Evolutionary conservation across 2,797 vertebrate species (phyloP).

Genomic region (Leuciscus waleckii): DNA sequence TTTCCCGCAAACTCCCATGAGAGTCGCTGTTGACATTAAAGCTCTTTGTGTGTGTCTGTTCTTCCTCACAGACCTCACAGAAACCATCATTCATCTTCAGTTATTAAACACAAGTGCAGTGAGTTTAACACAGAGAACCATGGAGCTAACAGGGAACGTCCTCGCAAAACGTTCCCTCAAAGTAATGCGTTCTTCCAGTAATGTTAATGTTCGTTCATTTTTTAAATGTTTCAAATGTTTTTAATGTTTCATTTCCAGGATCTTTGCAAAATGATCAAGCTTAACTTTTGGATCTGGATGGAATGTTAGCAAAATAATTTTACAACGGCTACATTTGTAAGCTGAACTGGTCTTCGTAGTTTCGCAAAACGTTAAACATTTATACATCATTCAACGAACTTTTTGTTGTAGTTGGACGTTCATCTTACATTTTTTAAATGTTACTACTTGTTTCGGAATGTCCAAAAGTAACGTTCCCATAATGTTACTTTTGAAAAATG

Average conservation of each 20-base stretch:
- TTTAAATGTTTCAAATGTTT: too few relatives aligned
- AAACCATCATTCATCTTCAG: not conserved
- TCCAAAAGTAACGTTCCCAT: too few relatives aligned
- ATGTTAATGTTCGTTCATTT: too few relatives aligned
- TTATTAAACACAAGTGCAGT: not conserved
- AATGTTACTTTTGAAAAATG: not conserved
- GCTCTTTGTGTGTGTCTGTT: constrained; percentile 11
- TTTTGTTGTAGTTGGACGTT: not conserved
- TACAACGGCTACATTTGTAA: not conserved
- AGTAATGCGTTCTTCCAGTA: not conserved
- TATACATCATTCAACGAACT: not conserved
- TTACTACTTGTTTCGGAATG: too few relatives aligned
- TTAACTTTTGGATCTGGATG: not conserved
- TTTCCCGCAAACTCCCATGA: constrained; percentile 23
- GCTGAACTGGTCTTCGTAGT: not conserved
- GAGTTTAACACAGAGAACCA: not conserved
- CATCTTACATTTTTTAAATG: too few relatives aligned
- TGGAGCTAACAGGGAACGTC: not conserved
- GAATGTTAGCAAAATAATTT: not conserved
- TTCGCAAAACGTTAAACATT: not conserved
- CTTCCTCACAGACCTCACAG: constrained; percentile 6
- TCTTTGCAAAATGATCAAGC: too few relatives aligned
- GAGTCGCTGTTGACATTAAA: constrained; percentile 19
- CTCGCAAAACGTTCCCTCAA: not conserved
- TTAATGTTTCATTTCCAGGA: too few relatives aligned